These are phyloP conservation scores for Lepisosteus oculatus DNA, from an alignment of 2,113 vertebrate species.

Conservation along the genomic window DNA sequence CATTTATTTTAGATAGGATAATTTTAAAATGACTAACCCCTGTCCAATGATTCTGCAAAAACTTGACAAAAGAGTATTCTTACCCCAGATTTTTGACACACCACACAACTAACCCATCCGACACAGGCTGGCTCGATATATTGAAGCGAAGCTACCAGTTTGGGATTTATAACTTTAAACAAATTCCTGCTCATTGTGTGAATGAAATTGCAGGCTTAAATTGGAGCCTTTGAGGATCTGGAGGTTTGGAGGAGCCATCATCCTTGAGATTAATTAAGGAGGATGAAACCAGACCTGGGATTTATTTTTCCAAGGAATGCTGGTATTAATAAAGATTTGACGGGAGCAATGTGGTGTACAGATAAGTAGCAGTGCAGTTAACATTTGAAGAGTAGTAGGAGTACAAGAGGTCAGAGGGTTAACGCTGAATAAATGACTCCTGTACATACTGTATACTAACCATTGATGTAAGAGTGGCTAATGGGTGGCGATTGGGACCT, in stretches of 20 bases:
- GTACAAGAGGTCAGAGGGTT: constrained; percentile 12
- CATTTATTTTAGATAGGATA: too few species aligned
- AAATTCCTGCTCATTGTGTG: neutral
- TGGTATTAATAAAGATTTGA: neutral
- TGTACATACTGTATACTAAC: constrained; percentile 15
- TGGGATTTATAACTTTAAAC: neutral
- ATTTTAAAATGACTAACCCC: too few species aligned
- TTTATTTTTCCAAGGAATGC: constrained; percentile 8
- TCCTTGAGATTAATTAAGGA: constrained; percentile 17
- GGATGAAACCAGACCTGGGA: constrained; percentile 1
- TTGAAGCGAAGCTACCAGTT: neutral
- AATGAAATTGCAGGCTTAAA: neutral
- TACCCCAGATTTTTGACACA: too few species aligned
- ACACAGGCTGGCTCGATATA: neutral
- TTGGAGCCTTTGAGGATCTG: neutral
- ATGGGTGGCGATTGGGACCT: constrained; percentile 38
- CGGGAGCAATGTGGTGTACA: neutral
- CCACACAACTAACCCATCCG: neutral
- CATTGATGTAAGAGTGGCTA: constrained; percentile 38
- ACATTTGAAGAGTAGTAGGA: constrained; percentile 6
- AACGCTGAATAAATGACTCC: constrained; percentile 11
- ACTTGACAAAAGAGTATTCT: too few species aligned
- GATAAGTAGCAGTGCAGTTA: constrained; percentile 10
- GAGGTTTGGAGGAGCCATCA: neutral
- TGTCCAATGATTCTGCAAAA: too few species aligned